Percentiles rank a stretch among this genome's conserved stretches.
These are phyloP conservation scores for Drosophila birchii DNA, from an alignment of 2,888 invertebrate species.

Conservation along the genomic window DNA sequence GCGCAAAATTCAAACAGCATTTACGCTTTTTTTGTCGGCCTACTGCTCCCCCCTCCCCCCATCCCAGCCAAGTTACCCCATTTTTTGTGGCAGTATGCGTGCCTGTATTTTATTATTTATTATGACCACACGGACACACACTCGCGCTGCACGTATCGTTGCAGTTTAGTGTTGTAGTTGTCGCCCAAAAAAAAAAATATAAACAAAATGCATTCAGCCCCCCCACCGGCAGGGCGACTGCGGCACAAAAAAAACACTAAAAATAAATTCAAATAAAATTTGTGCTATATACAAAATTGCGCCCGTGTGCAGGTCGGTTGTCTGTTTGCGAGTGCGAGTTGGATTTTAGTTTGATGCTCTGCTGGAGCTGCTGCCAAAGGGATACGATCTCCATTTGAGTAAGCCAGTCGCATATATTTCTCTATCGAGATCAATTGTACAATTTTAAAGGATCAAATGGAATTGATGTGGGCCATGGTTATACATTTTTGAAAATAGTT, in stretches of 20 bases:
- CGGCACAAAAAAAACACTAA: slow-evolving; percentile 51
- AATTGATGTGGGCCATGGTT: neutral
- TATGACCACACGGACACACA: slow-evolving; percentile 64
- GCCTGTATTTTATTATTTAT: slow-evolving; percentile 76
- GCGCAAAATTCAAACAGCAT: slow-evolving; percentile 81
- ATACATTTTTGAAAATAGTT: neutral
- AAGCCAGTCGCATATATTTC: neutral
- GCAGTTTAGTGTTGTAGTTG: slow-evolving; percentile 57
- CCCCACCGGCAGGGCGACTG: slow-evolving; percentile 19
- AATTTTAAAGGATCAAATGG: neutral
- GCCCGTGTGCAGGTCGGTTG: slow-evolving; percentile 31
- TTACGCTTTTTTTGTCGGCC: slow-evolving; percentile 51
- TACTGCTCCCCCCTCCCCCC: slow-evolving; percentile 30
- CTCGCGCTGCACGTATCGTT: slow-evolving; percentile 24
- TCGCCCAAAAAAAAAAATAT: slow-evolving; percentile 72
- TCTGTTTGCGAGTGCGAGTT: slow-evolving; percentile 36
- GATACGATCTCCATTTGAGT: slow-evolving; percentile 30
- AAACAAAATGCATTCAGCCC: slow-evolving; percentile 63
- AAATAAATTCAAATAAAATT: slow-evolving; percentile 79
- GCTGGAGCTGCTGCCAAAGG: slow-evolving; percentile 52
- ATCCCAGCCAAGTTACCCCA: slow-evolving; percentile 14
- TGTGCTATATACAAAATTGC: slow-evolving; percentile 67
- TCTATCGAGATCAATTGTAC: neutral
- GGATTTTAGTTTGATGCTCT: slow-evolving; percentile 67
- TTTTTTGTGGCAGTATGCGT: slow-evolving; percentile 46